These are phyloP conservation scores for Clamator glandarius DNA, from an alignment of 2,797 vertebrate species.

Conservation along the genomic window DNA sequence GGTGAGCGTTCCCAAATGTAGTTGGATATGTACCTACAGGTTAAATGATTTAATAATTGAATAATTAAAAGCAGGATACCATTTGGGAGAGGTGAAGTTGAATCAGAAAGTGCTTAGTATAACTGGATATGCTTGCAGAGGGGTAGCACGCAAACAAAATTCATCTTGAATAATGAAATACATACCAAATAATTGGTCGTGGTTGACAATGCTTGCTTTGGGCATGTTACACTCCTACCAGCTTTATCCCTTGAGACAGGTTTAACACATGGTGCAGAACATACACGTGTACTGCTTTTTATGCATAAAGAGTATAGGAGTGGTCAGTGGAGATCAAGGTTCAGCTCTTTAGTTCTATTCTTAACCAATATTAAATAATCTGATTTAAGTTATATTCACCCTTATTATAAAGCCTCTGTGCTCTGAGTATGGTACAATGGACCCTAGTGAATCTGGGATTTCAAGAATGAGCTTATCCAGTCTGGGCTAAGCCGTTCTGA, in stretches of 20 bases:
- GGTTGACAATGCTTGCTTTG: neutral
- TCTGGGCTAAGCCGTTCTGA: neutral
- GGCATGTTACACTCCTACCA: neutral
- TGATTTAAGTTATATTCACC: neutral
- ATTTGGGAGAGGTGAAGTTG: neutral
- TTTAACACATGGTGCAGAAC: neutral
- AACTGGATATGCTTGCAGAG: neutral
- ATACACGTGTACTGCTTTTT: neutral
- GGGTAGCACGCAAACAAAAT: neutral
- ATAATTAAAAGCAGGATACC: neutral
- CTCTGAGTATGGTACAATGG: neutral
- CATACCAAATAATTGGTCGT: neutral
- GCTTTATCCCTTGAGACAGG: neutral
- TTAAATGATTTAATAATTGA: neutral
- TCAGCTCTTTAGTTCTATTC: neutral
- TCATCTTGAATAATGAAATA: neutral
- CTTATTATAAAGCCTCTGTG: neutral
- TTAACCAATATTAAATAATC: neutral
- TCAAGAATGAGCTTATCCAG: neutral
- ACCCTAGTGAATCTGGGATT: neutral
- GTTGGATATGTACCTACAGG: neutral
- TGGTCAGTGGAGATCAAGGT: neutral
- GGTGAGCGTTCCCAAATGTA: neutral
- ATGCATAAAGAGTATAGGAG: neutral
- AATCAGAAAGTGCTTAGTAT: neutral